Conservation (phyloP, 2,113 vertebrate genomes). For the Sakesphorus luctuosus region DNA sequence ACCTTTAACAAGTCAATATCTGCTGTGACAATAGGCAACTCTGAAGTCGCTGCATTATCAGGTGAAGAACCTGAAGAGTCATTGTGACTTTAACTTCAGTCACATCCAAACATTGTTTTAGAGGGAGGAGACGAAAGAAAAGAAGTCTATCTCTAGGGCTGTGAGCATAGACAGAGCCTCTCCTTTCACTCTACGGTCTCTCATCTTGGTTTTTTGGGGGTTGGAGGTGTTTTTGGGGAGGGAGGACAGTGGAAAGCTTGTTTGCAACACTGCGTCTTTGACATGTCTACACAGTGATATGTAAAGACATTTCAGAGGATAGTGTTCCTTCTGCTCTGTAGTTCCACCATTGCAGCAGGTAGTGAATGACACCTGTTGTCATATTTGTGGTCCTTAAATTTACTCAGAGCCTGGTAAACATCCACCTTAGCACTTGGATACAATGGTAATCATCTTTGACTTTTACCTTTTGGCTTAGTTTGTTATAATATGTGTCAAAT, state of each 20-base stretch:
- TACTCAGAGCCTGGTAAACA: background rate
- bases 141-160: background rate
- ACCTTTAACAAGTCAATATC: background rate
- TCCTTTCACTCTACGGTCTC: background rate
- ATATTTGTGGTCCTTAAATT: background rate
- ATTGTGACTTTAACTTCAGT: background rate
- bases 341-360: background rate
- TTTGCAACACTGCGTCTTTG: background rate
- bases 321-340: background rate
- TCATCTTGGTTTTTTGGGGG: background rate
- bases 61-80: background rate
- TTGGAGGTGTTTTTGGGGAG: background rate
- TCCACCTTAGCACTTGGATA: background rate
- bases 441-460: background rate
- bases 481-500: background rate
- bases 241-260: background rate
- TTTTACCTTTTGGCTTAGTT: background rate
- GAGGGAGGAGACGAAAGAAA: background rate
- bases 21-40: rapidly evolving
- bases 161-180: background rate
- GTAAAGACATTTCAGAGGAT: background rate
- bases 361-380: background rate
- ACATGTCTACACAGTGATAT: background rate
- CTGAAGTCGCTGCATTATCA: background rate
- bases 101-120: background rate